phyloP scores from a whole-genome alignment of 1,140 invertebrate genomes.

The Drosophila oshimai region DNA sequence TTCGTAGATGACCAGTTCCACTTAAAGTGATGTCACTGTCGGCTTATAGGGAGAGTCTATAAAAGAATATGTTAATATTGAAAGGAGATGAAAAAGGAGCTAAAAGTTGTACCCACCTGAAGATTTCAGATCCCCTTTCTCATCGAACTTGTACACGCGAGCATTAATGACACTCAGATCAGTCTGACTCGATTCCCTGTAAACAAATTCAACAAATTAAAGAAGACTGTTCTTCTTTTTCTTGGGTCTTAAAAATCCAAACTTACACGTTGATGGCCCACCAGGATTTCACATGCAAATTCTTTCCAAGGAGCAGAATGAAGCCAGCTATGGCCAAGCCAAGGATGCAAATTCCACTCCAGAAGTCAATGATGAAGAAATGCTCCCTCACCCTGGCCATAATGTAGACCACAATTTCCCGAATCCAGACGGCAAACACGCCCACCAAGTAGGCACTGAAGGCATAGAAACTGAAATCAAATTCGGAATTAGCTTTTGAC shows the following conservation, averaged over 20 bases:
- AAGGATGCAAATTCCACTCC: constrained; percentile 72
- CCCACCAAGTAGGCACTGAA: constrained; percentile 65
- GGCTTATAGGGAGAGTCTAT: constrained; percentile 62
- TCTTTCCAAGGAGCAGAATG: constrained; percentile 61
- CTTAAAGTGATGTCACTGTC: constrained; percentile 66
- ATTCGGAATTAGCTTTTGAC: neutral
- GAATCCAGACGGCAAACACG: constrained; percentile 64
- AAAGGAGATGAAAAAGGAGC: neutral
- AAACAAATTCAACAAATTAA: neutral
- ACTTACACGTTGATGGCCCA: constrained; percentile 78
- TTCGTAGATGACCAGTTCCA: constrained; percentile 5
- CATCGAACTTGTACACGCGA: constrained; percentile 68
- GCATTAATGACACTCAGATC: constrained; percentile 69
- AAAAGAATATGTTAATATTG: neutral
- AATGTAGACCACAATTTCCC: constrained; percentile 70
- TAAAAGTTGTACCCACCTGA: constrained; percentile 23
- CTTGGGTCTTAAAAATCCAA: neutral
- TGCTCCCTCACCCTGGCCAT: constrained; percentile 60
- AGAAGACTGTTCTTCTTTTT: no score
- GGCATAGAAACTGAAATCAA: constrained; percentile 53
- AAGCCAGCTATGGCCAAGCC: constrained; percentile 64
- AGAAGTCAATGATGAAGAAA: constrained; percentile 79
- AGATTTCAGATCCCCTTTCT: constrained; percentile 62
- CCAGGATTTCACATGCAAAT: constrained; percentile 65
- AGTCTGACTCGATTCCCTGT: constrained; percentile 63